Conservation (phyloP, 2,888 invertebrate genomes). For the Cataglyphis livida region DNA sequence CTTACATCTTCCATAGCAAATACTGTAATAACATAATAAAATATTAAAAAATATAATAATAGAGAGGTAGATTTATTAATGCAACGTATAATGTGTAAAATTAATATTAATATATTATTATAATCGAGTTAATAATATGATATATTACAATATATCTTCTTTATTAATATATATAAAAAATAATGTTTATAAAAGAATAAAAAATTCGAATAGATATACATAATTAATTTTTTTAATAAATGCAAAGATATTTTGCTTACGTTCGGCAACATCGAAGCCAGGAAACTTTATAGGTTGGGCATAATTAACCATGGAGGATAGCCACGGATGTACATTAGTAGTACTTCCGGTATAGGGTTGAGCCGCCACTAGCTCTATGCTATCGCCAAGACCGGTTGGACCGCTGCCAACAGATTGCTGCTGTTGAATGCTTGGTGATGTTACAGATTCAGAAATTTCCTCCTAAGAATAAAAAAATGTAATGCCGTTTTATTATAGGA, state of each 20-base stretch:
- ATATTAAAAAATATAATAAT: background rate
- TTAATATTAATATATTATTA: background rate
- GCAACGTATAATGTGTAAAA: background rate
- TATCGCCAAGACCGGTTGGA: constrained; percentile 87
- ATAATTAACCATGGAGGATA: constrained; percentile 99
- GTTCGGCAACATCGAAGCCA: constrained; percentile 98
- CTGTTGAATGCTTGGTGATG: constrained; percentile 84
- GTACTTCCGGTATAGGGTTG: constrained; percentile 98
- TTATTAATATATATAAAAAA: background rate
- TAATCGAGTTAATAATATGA: background rate
- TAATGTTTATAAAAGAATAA: background rate
- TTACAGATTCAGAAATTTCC: constrained; percentile 83
- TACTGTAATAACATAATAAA: background rate
- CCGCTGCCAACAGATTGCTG: constrained; percentile 87
- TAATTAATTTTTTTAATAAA: background rate
- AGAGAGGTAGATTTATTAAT: background rate
- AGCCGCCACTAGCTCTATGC: constrained; percentile 87
- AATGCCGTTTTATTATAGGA: background rate
- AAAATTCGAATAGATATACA: background rate
- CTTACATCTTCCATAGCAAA: background rate
- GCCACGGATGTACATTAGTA: constrained; percentile 99
- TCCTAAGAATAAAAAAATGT: constrained; percentile 73
- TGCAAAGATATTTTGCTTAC: constrained; percentile 87
- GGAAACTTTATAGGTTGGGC: constrained; percentile 99
- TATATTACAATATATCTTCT: background rate